phyloP scores from a whole-genome alignment of 2,888 invertebrate species.

The Tenthredo livida region DNA sequence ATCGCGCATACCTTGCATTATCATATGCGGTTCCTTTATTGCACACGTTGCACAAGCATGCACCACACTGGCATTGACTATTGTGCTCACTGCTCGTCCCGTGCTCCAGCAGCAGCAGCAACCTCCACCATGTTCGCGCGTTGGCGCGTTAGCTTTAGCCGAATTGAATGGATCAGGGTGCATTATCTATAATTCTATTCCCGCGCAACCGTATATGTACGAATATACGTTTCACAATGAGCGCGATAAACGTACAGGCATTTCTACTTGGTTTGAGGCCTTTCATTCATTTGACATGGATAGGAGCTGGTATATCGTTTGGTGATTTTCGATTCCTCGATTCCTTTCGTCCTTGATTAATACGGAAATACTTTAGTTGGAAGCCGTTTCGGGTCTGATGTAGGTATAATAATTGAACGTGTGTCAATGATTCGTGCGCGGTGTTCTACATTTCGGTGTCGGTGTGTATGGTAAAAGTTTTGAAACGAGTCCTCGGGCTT shows the following conservation, averaged over 20 bases:
- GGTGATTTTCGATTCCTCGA: neutral
- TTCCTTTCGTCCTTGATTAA: neutral
- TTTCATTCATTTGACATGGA: neutral
- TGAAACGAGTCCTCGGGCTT: constrained; percentile 22
- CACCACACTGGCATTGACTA: constrained; percentile 63
- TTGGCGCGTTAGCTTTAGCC: constrained; percentile 43
- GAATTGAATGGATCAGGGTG: constrained; percentile 51
- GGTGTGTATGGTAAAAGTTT: constrained; percentile 19
- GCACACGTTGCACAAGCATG: constrained; percentile 63
- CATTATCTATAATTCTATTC: constrained; percentile 51
- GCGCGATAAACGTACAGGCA: constrained; percentile 34
- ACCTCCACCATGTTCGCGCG: constrained; percentile 25
- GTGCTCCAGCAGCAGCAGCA: neutral
- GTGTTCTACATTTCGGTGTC: neutral
- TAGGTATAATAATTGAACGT: neutral
- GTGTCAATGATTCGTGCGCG: neutral
- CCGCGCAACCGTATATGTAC: constrained; percentile 18
- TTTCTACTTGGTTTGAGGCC: neutral
- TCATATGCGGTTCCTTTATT: constrained; percentile 64
- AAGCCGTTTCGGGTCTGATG: too few relatives aligned
- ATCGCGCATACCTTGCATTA: constrained; percentile 62
- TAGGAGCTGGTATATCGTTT: neutral
- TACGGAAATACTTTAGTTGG: neutral
- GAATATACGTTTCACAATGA: constrained; percentile 37
- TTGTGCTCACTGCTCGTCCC: constrained; percentile 61